Conservation (phyloP, 2,888 invertebrate genomes). For the Heliconius charithonia region DNA sequence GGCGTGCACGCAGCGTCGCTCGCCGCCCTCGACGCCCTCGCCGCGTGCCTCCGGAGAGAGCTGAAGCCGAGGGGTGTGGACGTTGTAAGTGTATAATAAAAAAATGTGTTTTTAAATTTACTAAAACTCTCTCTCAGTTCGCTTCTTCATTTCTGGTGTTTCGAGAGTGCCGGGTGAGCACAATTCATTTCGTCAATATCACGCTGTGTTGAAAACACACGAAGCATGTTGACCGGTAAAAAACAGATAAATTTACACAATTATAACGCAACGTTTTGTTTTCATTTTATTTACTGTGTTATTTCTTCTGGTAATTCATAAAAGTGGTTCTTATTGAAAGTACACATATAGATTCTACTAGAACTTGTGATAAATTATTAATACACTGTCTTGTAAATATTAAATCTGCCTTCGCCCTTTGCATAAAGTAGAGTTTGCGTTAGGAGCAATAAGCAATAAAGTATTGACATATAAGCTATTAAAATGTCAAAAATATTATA, state of each 20-base stretch:
- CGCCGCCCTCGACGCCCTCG: slow-evolving; percentile 91
- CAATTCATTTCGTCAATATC: no score
- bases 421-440: no score
- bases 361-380: background rate
- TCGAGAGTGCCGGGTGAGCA: no score
- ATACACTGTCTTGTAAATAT: background rate
- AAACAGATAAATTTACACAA: no score
- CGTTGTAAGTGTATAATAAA: slow-evolving; percentile 78
- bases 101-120: no score
- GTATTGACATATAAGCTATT: slow-evolving; percentile 5
- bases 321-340: background rate
- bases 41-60: slow-evolving; percentile 91
- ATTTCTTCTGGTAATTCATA: background rate
- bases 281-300: background rate
- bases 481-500: slow-evolving; percentile 3
- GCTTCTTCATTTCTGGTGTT: no score
- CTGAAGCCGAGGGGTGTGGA: slow-evolving; percentile 91
- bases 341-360: background rate
- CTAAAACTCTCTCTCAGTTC: no score
- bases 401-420: background rate
- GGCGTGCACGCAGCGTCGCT: slow-evolving; percentile 91
- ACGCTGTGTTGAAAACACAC: no score
- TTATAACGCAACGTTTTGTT: no score
- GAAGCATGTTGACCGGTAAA: no score
- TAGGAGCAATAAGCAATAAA: background rate